phyloP scores from a whole-genome alignment of 1,140 invertebrate genomes.

The Drosophila lacertosa region DNA sequence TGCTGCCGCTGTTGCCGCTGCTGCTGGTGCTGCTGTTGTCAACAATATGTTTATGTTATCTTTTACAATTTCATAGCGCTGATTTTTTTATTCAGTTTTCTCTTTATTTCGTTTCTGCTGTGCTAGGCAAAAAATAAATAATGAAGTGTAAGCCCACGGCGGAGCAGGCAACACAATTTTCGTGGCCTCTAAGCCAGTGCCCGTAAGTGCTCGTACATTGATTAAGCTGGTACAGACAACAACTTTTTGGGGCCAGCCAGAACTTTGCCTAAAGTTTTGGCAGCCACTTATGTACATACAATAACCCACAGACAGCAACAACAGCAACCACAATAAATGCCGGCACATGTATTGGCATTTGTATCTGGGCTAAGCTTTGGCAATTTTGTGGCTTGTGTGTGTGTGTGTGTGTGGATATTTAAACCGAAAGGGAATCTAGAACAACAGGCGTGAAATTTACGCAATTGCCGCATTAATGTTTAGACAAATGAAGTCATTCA shows the following conservation, averaged over 20 bases:
- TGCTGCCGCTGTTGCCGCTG: constrained; percentile 14
- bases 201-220: constrained; percentile 68
- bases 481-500: constrained; percentile 69
- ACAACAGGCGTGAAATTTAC: constrained; percentile 76
- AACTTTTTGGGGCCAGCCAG: constrained; percentile 37
- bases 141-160: constrained; percentile 61
- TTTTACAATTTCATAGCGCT: constrained; percentile 75
- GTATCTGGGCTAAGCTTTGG: constrained; percentile 67
- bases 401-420: constrained; percentile 53
- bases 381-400: constrained; percentile 61
- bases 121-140: constrained; percentile 63
- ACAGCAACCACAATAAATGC: constrained; percentile 16
- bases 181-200: constrained; percentile 56
- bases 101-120: background rate
- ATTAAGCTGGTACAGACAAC: constrained; percentile 53
- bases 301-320: constrained; percentile 42
- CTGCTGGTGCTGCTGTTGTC: constrained; percentile 59
- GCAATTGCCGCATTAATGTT: constrained; percentile 77
- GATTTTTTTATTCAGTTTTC: constrained; percentile 19
- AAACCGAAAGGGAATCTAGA: constrained; percentile 48
- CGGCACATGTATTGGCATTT: constrained; percentile 66
- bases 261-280: constrained; percentile 70
- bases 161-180: constrained; percentile 9
- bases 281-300: constrained; percentile 67
- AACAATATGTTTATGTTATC: constrained; percentile 80